Evolutionary conservation across 2,888 invertebrate genomes (phyloP).

Genomic region (Elegia similella): DNA sequence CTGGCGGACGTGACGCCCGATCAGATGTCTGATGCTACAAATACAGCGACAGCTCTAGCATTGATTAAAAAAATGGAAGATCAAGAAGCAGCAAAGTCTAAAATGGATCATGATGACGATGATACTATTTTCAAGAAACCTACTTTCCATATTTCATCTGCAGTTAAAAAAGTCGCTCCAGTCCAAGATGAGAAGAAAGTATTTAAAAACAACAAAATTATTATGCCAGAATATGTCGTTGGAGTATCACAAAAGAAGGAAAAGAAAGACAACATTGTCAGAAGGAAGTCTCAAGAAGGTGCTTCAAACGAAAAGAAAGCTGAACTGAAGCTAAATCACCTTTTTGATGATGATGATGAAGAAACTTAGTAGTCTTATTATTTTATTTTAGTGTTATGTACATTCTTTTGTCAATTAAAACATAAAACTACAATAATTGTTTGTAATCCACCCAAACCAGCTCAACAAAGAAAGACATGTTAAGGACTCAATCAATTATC

Average conservation of each 20-base stretch:
- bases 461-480: too few species aligned
- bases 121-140: slow-evolving; percentile 65
- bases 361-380: slow-evolving; percentile 5
- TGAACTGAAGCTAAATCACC: slow-evolving; percentile 70
- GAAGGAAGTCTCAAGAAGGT: slow-evolving; percentile 30
- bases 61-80: slow-evolving; percentile 87
- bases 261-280: slow-evolving; percentile 49
- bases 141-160: slow-evolving; percentile 59
- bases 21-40: slow-evolving; percentile 90
- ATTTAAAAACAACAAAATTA: slow-evolving; percentile 85
- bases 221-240: slow-evolving; percentile 92
- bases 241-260: slow-evolving; percentile 83
- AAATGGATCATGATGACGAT: slow-evolving; percentile 49
- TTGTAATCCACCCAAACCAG: too few species aligned
- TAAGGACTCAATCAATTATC: too few species aligned
- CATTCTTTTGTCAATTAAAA: not conserved
- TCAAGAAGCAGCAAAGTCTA: slow-evolving; percentile 47
- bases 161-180: slow-evolving; percentile 43
- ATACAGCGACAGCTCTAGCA: slow-evolving; percentile 89
- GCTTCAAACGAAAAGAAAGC: slow-evolving; percentile 40
- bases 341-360: slow-evolving; percentile 64
- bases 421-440: not conserved
- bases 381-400: not conserved
- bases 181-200: slow-evolving; percentile 54
- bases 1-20: slow-evolving; percentile 88